Evolutionary conservation across 2,888 invertebrate species (phyloP), one percentile per base, ranked within the genome.

Genomic region (Pardosa pseudoannulata): DNA sequence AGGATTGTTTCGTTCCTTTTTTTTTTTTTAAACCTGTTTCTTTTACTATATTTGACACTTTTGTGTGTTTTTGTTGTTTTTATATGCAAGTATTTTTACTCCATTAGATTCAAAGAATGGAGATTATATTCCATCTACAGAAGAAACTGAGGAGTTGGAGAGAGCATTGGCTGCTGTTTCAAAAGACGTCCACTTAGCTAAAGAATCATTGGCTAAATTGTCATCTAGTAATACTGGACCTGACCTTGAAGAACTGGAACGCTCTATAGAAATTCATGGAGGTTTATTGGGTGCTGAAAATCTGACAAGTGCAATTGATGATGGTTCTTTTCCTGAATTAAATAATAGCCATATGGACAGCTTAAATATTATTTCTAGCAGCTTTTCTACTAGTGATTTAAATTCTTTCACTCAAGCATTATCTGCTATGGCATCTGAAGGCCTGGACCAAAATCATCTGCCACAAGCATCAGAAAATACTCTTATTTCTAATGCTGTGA

Each of bases 71-170:
- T n/a, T n/a, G n/a, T n/a, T n/a, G n/a, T n/a, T n/a, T n/a, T n/a
- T n/a, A n/a, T n/a, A n/a, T n/a, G n/a, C n/a, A n/a, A n/a, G n/a
- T n/a, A n/a, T n/a, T n/a, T n/a, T n/a, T n/a, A n/a, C n/a, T n/a
- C n/a, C n/a, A n/a, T n/a, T n/a, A 94, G 94, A 94, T 90, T 94
- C 94, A 91, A 94, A 94, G 91, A 95, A 94, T 91, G 94, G 94
- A n/a, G 94, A 94, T 89, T 94, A 94, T 90, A 94, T 94, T 90
- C 94, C 95, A 46, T 94, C 95, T 71, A 93, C 94, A 91, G 96
- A 96, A 91, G 97, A 97, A 92, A 95, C 96, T 41, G 96, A 97
- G 89, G 97, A 97, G 91, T 92, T 97, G 90, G 96, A 97, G 91
- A 94, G 96, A 86, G 97, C 96, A 9, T 92, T 97, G 88, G 95